Base-by-base conservation (phyloP, 2,888 invertebrate genomes). In the Leuctra nigra region DNA sequence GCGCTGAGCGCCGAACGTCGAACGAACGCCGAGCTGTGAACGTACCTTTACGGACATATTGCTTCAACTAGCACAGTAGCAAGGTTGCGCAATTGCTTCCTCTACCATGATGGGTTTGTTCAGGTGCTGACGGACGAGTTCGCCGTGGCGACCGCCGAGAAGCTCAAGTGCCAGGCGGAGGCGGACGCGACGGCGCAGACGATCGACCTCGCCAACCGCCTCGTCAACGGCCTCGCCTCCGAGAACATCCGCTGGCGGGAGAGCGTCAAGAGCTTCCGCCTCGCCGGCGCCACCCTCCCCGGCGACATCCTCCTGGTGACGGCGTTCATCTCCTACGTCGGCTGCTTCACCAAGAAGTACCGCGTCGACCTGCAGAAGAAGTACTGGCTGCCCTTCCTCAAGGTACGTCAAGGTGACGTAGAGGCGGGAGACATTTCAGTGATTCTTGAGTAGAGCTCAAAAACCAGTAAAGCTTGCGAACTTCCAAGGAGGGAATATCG, bases 311-410 rank as follows among this genome's bases (percentile, higher is more conserved):
- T 96, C 0, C 72, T 95, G 23, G 85, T 92, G 29, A 89, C 93
- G 0, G 93, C 95, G 11, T 96, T 96, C 71, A 88, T 96, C 54
- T 95, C 95, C 0, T 96, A 96, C 69, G 89, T 94, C 25, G 96
- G 96, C 1, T 93, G 93, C 68, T 96, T 96, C 71, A 92, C 90
- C 24, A 84, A 88, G 61, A 78, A 80, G 50, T 96, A 95, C 69
- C 78, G 96, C 48, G 68, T 77, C 20, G 87, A 91, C 64, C 77
- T 96, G 53, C 78, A 91, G 68, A 75, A 88, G 11, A 82, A 86
- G 23, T 78, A 83, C 67, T 93, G 93, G 92, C 68, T 87, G 61
- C 93, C 94, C 0, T 84, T 79, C 62, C 77, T 96, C n/a, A 77
- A 77, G 11, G n/a, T n/a, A n/a, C n/a, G n/a, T n/a, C n/a, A n/a